phyloP scores from a whole-genome alignment of 2,113 vertebrate species.

The Pycnonotus jocosus region DNA sequence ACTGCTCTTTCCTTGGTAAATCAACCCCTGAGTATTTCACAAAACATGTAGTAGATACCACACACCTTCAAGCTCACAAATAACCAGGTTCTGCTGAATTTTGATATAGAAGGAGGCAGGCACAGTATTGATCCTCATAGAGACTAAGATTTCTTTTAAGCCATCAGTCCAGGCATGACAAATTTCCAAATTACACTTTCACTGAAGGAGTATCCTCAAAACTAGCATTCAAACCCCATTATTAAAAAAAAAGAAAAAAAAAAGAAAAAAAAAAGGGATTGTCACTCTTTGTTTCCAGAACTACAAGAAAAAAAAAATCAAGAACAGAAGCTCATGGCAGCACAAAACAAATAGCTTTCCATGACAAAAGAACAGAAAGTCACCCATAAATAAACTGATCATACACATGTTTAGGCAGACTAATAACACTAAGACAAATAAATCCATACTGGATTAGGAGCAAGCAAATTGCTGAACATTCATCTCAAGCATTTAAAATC shows the following conservation, averaged over 20 bases:
- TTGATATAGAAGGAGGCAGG: not conserved
- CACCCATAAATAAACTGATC: constrained; percentile 39
- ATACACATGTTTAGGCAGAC: constrained; percentile 25
- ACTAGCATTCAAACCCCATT: not conserved
- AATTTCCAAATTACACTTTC: not conserved
- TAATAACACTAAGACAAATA: not conserved
- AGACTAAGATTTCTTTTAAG: not conserved
- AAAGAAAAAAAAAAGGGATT: not conserved
- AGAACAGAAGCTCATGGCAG: not conserved
- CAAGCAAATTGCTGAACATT: not conserved
- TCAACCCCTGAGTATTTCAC: not conserved
- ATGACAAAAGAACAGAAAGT: constrained; percentile 13
- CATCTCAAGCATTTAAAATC: not conserved
- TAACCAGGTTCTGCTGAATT: not conserved
- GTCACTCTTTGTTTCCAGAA: not conserved
- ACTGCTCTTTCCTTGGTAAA: not conserved
- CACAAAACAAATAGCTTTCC: not conserved
- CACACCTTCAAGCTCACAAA: not conserved
- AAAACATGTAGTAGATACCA: not conserved
- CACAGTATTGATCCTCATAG: not conserved
- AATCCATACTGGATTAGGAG: constrained; percentile 17
- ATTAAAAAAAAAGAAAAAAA: not conserved
- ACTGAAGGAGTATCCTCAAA: not conserved
- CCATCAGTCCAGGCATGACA: not conserved
- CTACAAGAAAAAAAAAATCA: not conserved